Conservation (phyloP, 2,888 invertebrate species). For the Hemicrepidius hirtus region DNA sequence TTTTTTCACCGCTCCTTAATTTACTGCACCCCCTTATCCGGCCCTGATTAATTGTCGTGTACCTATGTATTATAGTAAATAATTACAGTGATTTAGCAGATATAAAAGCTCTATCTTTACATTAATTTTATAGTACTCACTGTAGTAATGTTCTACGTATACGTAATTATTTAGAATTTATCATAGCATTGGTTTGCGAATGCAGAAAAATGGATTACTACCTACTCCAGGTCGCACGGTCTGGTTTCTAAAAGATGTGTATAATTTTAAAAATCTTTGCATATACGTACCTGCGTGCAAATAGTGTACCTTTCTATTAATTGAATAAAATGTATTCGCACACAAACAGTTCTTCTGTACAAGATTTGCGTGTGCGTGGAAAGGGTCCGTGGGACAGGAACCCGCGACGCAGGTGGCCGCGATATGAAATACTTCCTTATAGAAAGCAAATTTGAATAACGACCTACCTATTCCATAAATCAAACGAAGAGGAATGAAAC, state of each 20-base stretch:
- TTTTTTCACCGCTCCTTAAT: no score
- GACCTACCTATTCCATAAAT: slow-evolving; percentile 63
- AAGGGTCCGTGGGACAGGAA: slow-evolving; percentile 62
- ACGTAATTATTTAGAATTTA: slow-evolving; percentile 30
- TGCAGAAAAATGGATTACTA: slow-evolving; percentile 4
- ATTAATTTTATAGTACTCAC: slow-evolving; percentile 14
- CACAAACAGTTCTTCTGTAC: background rate
- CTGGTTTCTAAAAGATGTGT: slow-evolving; percentile 7
- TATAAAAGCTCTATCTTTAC: slow-evolving; percentile 2
- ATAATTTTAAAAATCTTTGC: slow-evolving; percentile 21
- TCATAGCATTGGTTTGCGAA: background rate
- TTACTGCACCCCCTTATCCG: no score
- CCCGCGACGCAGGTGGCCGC: slow-evolving; percentile 65
- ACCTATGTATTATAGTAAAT: no score
- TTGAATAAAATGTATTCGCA: slow-evolving; percentile 34
- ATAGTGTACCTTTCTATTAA: slow-evolving; percentile 33
- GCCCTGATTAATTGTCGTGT: no score
- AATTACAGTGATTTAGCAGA: background rate
- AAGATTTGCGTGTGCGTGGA: slow-evolving; percentile 29
- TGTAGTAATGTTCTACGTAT: background rate
- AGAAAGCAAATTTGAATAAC: slow-evolving; percentile 62
- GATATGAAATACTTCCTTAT: slow-evolving; percentile 65
- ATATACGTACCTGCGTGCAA: slow-evolving; percentile 25
- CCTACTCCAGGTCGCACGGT: slow-evolving; percentile 12
- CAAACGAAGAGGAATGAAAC: slow-evolving; percentile 60